Percentiles rank a stretch among this genome's conserved stretches.
These are phyloP conservation scores for Sericinus montela DNA, from an alignment of 2,888 invertebrate genomes.

Conservation along the genomic window DNA sequence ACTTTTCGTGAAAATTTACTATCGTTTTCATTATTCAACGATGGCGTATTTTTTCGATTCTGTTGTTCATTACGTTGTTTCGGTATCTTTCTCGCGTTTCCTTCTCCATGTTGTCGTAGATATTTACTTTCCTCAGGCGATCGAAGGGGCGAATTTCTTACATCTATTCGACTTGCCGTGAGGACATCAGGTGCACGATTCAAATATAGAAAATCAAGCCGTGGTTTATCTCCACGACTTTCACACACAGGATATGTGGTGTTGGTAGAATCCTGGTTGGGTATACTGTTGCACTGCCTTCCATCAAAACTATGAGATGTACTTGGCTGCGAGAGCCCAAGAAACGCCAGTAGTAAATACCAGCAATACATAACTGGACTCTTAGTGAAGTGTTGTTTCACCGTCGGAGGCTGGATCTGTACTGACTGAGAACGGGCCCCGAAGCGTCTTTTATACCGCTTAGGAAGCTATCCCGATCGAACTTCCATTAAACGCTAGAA, in stretches of 20 bases:
- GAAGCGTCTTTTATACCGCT: constrained; percentile 52
- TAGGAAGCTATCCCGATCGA: constrained; percentile 39
- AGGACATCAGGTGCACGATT: constrained; percentile 8
- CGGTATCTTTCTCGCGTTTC: neutral
- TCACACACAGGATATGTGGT: neutral
- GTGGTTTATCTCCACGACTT: neutral
- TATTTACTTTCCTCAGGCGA: neutral
- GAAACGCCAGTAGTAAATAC: constrained; percentile 66
- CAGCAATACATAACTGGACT: constrained; percentile 71
- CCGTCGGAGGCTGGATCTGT: constrained; percentile 53
- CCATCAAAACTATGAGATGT: constrained; percentile 63
- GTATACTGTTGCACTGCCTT: constrained; percentile 50
- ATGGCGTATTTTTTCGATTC: neutral
- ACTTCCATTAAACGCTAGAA: constrained; percentile 68
- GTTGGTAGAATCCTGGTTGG: constrained; percentile 21
- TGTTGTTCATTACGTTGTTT: neutral
- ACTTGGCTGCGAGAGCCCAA: constrained; percentile 59
- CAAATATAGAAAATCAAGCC: neutral
- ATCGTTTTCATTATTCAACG: neutral
- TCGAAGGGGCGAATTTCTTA: neutral
- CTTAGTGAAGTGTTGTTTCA: constrained; percentile 35
- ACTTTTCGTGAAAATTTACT: neutral
- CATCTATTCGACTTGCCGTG: neutral
- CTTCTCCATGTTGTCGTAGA: neutral
- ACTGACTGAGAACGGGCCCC: constrained; percentile 42